Evolutionary conservation across 2,113 vertebrate genomes (phyloP), one percentile per base, ranked within the genome.

Genomic region (Chloebia gouldiae): DNA sequence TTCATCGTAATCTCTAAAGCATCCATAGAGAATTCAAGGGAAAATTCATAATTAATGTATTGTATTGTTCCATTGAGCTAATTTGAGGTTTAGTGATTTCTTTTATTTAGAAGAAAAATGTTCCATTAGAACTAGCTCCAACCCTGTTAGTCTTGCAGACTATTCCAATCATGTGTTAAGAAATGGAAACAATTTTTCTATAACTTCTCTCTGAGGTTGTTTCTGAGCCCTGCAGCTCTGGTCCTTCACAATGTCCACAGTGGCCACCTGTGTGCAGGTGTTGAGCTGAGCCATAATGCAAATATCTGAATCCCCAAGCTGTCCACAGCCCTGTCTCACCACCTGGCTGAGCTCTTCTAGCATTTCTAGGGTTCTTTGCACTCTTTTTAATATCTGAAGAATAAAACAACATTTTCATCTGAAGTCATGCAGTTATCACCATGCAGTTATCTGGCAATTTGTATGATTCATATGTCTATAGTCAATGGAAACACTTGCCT

Each of bases 391-490:
- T 25, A 23, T 10, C 13, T 6, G 35, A 49, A 71, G 15, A 61
- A 37, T 40, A 61, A 69, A 76, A 40, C 2, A 65, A 44, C 12
- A 27, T 35, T 86, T 92, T 33, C 24, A 40, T 33, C 42, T 71
- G 51, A 76, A 31, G 7, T 35, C 15, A 27, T 13, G n/a, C n/a
- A n/a, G n/a, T n/a, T n/a, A 10, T 71, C 44, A 49, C 18, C 2
- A 1, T 30, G 42, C 1, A 0, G 4, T 53, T 76, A 15, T 16
- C 45, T 56, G 17, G 23, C 20, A 73, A 49, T 54, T 54, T 3
- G 2, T 31, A 14, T 2, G 4, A 20, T 64, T 15, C 6, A 3
- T 31, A 31, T 11, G 5, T 49, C 22, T 37, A 2, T 3, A 64
- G 24, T 0, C 0, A 54, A 33, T 59, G 10, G 11, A 15, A 69